phyloP scores from a whole-genome alignment of 2,797 vertebrate species.

The Pipistrellus nathusii region DNA sequence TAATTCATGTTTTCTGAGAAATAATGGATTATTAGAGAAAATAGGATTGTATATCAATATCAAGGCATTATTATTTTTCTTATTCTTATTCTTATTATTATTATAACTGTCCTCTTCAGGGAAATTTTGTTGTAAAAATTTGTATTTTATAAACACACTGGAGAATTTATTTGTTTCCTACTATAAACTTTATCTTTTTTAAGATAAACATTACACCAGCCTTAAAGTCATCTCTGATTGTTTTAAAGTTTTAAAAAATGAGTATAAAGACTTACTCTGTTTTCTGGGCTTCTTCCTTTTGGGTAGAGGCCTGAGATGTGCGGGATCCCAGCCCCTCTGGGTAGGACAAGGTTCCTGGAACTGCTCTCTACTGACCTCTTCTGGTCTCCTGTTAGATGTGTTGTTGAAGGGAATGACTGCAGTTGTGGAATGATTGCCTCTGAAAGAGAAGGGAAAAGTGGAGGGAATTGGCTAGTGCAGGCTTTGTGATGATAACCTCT shows the following conservation, averaged over 20 bases:
- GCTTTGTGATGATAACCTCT: neutral
- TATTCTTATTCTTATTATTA: slow-evolving; percentile 47
- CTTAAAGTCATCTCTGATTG: slow-evolving; percentile 20
- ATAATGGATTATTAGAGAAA: slow-evolving; percentile 42
- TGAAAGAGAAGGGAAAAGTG: neutral
- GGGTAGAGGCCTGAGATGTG: neutral
- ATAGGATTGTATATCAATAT: neutral
- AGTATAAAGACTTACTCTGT: neutral
- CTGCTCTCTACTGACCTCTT: slow-evolving; percentile 69
- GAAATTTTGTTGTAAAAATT: slow-evolving; percentile 39
- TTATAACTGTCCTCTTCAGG: neutral
- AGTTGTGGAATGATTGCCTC: neutral
- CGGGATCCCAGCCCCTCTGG: neutral
- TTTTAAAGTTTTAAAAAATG: neutral
- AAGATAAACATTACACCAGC: slow-evolving; percentile 15
- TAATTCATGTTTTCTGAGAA: slow-evolving; percentile 59
- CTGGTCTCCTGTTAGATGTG: slow-evolving; percentile 43
- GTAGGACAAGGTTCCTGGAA: neutral
- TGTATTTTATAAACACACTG: slow-evolving; percentile 6
- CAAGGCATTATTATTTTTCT: neutral
- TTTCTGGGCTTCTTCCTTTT: neutral
- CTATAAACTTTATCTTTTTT: slow-evolving; percentile 5
- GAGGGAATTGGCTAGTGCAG: neutral
- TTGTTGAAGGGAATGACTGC: neutral
- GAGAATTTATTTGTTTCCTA: slow-evolving; percentile 52